Conservation (phyloP, 2,113 vertebrate species). For the Microcebus griseorufus region DNA sequence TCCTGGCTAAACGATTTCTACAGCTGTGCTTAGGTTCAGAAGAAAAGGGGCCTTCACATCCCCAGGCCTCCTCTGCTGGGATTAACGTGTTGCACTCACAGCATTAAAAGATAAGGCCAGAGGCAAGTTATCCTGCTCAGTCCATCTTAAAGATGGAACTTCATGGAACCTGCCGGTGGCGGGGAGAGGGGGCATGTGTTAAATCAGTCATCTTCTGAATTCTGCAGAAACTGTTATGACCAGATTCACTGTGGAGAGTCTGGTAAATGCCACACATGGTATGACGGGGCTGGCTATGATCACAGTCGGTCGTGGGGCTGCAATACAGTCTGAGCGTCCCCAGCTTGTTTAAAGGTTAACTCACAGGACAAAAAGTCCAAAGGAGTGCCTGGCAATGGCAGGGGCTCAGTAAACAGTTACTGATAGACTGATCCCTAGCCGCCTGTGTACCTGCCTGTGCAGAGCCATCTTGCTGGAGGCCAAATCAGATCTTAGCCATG, state of each 20-base stretch:
- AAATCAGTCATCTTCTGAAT: background rate
- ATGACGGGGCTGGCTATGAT: background rate
- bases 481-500: background rate
- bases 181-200: background rate
- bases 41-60: background rate
- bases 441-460: background rate
- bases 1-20: background rate
- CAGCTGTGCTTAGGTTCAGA: background rate
- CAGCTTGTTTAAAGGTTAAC: background rate
- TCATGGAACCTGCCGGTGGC: background rate
- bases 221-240: background rate
- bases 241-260: background rate
- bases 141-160: background rate
- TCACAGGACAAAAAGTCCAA: background rate
- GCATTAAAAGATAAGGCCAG: background rate
- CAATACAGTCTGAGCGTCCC: accelerated
- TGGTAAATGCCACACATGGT: background rate
- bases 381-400: background rate
- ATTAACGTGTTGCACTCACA: background rate
- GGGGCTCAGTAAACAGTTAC: background rate
- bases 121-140: background rate
- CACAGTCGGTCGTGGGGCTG: background rate
- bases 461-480: background rate
- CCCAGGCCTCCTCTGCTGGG: background rate
- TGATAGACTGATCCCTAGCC: background rate